These are phyloP conservation scores for Bubo blakistoni DNA, from an alignment of 2,113 vertebrate genomes.

Conservation along the genomic window DNA sequence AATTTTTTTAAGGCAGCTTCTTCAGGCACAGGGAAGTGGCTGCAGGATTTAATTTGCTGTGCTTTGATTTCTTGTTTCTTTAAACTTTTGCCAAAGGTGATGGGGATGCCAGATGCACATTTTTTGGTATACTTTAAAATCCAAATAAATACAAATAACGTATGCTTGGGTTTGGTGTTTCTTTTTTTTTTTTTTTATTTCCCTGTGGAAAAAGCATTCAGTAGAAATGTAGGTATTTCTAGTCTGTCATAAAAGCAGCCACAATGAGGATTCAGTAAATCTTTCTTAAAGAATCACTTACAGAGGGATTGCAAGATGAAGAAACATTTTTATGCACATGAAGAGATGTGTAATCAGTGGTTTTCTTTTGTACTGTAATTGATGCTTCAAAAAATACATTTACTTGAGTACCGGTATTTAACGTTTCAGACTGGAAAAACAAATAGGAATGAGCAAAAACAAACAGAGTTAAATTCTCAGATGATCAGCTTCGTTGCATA, in stretches of 20 bases:
- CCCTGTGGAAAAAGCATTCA: neutral
- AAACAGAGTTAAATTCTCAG: constrained; percentile 30
- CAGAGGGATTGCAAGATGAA: neutral
- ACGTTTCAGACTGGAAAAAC: constrained; percentile 28
- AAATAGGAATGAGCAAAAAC: constrained; percentile 12
- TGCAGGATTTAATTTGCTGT: constrained; percentile 37
- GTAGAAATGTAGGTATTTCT: neutral
- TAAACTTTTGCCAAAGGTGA: constrained; percentile 57
- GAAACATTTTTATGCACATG: neutral
- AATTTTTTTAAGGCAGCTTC: neutral
- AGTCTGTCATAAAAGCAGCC: neutral
- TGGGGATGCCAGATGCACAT: neutral
- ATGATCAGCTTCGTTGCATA: constrained; percentile 22
- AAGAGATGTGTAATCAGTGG: constrained; percentile 9
- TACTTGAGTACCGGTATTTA: neutral
- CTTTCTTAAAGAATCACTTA: neutral
- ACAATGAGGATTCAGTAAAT: constrained; percentile 11
- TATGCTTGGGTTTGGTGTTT: neutral
- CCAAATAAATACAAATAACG: constrained; percentile 9
- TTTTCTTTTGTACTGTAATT: constrained; percentile 6
- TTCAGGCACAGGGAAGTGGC: neutral
- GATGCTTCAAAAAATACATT: constrained; percentile 19
- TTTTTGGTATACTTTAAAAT: neutral
- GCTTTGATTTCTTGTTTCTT: constrained; percentile 39
- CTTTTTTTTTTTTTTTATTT: neutral